Base-by-base conservation (phyloP, 1,140 invertebrate species). In the Drosophila biarmipes region DNA sequence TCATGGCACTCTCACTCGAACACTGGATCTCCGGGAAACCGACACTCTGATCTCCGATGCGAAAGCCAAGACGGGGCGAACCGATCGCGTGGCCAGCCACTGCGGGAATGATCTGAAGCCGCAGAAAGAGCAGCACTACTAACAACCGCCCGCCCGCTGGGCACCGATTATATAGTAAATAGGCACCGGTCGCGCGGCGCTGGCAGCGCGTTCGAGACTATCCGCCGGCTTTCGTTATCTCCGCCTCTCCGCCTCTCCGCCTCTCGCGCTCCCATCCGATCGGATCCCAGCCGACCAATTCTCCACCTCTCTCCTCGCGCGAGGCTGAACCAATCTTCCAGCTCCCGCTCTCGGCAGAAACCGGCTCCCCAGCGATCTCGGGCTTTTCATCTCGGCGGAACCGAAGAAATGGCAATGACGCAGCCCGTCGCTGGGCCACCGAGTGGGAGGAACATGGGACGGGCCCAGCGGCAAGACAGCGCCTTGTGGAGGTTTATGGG, bases 161-260 rank as follows among this genome's bases (percentile, higher is more conserved):
- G 61, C 64, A 82, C 69, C 80, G 82, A 86, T 86, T 86, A 86
- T 86, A 49, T 49, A 49, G 46, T 49, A 87, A 86, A 89, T 78
- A 75, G 78, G 59, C 63, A 67, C 21, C 59, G 45, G 67, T 75
- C 78, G 76, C 59, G 38, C 59, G 34, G 24, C 68, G 64, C 73
- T 54, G 54, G 67, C 59, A 58, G 75, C 59, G 73, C 71, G 62
- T 86, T 82, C 82, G 79, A 87, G 82, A 87, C 75, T 64, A 64
- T 81, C 74, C 82, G 57, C 81, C 82, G 78, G 81, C 81, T 86
- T 85, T 85, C 81, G 78, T 78, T 73, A 62, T 56, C 55, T 42
- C 29, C 27, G 46, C 43, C 54, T 6, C 11, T 53, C 29, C n/a
- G n/a, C n/a, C n/a, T 56, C 55, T 42, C 29, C 27, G 46, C 43